Evolutionary conservation across 2,113 vertebrate species (phyloP), one percentile per base, ranked within the genome.

Genomic region (Oncorhynchus gorbuscha): DNA sequence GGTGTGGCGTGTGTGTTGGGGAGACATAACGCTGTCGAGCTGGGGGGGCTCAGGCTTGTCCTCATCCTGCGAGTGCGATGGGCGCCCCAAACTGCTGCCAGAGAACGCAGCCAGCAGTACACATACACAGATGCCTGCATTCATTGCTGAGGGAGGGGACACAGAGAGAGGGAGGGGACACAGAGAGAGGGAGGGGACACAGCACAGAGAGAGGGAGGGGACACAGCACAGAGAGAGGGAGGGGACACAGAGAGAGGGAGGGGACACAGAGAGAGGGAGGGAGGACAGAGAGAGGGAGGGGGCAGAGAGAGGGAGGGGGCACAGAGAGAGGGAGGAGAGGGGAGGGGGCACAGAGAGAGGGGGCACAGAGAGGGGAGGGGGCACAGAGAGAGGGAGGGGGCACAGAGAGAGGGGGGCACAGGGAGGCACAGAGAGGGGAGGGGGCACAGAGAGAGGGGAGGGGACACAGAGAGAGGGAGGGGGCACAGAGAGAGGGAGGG

Each of bases 131-230:
- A 94, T 89, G 0, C 91, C 87, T 72, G 89, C 75, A 84, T 93
- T 93, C 93, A 94, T 94, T 78, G 39, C 93, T 94, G 79, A 71
- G 24, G 62, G 75, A n/a, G n/a, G n/a, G n/a, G n/a, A n/a, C n/a
- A n/a, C n/a, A n/a, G n/a, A n/a, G n/a, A n/a, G n/a, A n/a, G n/a
- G n/a, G 30, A 5, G 5, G 4, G 30, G 30, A n/a, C n/a, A n/a
- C 59, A 18, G 39, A 70, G 13, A 32, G 6, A 28, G 68, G 0
- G 30, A 5, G 1, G 30, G 30, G 30, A 4, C 30, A 32, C 59
- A 24, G 24, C n/a, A n/a, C n/a, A 24, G 9, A 18, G 35, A 70
- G 13, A 9, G 30, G n/a, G n/a, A 32, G 6, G n/a, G n/a, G n/a
- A n/a, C n/a, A n/a, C n/a, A n/a, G n/a, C n/a, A n/a, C n/a, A n/a